Percentiles rank a stretch among this genome's conserved stretches.
phyloP scores from a whole-genome alignment of 2,888 invertebrate species.

The Didymodactylos carnosus region DNA sequence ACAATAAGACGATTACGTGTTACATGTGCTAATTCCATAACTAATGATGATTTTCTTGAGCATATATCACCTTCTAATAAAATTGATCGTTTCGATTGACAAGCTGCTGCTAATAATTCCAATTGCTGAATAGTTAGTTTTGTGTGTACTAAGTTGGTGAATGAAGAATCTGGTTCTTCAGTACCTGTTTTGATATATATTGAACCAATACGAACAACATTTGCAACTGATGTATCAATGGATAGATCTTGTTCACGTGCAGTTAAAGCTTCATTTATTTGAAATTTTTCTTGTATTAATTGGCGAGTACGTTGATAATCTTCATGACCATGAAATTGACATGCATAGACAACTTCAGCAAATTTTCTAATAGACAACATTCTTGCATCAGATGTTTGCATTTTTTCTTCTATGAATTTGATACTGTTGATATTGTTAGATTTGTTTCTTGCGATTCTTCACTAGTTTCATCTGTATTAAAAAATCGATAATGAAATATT shows the following conservation, averaged over 20 bases:
- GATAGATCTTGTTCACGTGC: neutral
- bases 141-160: neutral
- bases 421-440: too few relatives aligned
- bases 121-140: neutral
- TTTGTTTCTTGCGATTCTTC: too few relatives aligned
- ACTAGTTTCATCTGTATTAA: too few relatives aligned
- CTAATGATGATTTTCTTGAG: neutral
- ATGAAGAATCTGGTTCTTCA: neutral
- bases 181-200: neutral
- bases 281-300: neutral
- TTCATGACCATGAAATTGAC: neutral
- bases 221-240: neutral
- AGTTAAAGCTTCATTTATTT: neutral
- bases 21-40: neutral
- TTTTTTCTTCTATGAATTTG: too few relatives aligned
- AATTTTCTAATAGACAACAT: neutral
- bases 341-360: neutral
- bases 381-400: neutral
- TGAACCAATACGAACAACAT: neutral
- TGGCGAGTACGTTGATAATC: neutral
- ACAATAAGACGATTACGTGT: neutral
- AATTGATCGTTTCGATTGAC: neutral
- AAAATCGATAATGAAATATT: neutral
- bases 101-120: neutral
- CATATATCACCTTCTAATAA: neutral